Base-by-base conservation (phyloP, 53 echinoderm and acorn worm species). In the Actinopyga echinites region DNA sequence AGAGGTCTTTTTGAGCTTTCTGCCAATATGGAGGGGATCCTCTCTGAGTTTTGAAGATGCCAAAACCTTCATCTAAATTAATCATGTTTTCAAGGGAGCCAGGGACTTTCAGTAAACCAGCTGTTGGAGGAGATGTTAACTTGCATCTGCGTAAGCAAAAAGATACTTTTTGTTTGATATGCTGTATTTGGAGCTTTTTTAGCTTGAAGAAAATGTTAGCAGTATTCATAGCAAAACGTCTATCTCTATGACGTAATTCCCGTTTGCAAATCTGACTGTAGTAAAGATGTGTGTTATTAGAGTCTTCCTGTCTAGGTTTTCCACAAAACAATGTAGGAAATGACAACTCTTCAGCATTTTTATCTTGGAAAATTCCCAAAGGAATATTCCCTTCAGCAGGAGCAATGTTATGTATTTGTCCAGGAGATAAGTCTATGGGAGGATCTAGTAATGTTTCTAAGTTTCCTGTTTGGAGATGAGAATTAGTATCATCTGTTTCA, bases 291-390 rank as follows among this genome's bases (percentile, higher is more conserved):
- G 37, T 11, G 44, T 44, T 44, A 44, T 44, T 64, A 57, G 60
- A 23, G 2, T 22, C 29, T 84, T 71, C 34, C 8, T 26, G n/a
- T 61, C 79, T 52, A 29, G 42, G 44, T 64, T 79, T 55, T 13
- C 86, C 86, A 64, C 79, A 78, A 79, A 79, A 86, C 26, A 86
- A 38, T 21, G 86, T 42, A 26, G 86, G 86, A 86, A 86, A 86
- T 79, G 86, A 56, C 17, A 79, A 31, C n/a, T 79, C 60, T 79
- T 86, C 79, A 31, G 86, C 62, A 86, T 79, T 29, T 85, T 31
- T 35, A 64, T 86, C 86, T 79, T 64, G 79, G 57, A 52, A 74
- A 29, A 83, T 36, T 37, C 78, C 64, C 1, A 84, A 26, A 32
- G 89, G 89, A 17, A 35, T 20, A 84, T 77, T 88, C 26, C 84